phyloP scores from a whole-genome alignment of 1,140 invertebrate genomes.

The Euura lappo region DNA sequence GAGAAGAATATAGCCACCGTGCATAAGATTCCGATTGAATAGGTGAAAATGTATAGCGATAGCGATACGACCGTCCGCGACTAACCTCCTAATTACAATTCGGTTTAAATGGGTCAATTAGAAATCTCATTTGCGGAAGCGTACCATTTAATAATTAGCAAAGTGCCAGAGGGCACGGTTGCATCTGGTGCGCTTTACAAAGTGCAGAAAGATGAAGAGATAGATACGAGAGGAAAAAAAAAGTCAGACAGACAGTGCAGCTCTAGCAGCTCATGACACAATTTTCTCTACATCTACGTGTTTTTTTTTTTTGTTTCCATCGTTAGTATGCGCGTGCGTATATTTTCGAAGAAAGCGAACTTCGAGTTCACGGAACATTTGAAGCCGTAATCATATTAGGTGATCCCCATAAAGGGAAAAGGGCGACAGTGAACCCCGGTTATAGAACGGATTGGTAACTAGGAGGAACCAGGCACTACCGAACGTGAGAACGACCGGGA shows the following conservation, averaged over 20 bases:
- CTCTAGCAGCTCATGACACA: neutral
- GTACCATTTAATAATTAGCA: neutral
- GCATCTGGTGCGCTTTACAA: no score
- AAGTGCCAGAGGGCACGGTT: neutral
- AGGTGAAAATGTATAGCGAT: no score
- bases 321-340: no score
- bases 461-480: neutral
- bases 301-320: no score
- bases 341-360: no score
- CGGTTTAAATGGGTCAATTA: neutral
- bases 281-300: no score
- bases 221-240: neutral
- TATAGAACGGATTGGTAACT: slow-evolving; percentile 7
- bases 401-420: slow-evolving; percentile 1
- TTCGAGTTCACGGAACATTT: neutral
- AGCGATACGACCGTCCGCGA: neutral
- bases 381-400: slow-evolving; percentile 1
- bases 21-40: no score
- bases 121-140: slow-evolving; percentile 6
- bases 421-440: neutral
- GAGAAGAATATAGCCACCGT: no score
- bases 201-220: no score
- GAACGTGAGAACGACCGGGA: neutral
- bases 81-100: neutral
- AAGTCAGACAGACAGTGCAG: neutral